Base-by-base conservation (phyloP, 2,797 vertebrate species). In the Cyclopterus lumpus region DNA sequence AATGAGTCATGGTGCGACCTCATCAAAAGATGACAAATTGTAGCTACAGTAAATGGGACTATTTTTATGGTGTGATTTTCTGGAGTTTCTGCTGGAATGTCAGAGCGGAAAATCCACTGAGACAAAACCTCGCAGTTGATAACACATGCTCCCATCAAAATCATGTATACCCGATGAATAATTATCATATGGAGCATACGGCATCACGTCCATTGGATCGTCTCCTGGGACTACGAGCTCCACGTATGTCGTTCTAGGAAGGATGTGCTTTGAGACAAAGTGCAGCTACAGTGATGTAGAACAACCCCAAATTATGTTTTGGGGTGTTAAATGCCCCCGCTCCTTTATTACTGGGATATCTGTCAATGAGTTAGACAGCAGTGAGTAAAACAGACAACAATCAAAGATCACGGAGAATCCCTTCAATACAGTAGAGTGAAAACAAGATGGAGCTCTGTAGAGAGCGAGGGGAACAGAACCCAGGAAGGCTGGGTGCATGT, bases 401-500 rank as follows among this genome's bases (percentile, higher is more conserved):
- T 26, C 36, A 26, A 59, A 49, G 10, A 30, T 20, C n/a, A 4
- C 18, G 15, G 22, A 67, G 20, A 71, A 64, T 24, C 30, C 28
- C 26, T 64, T 6, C 24, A 57, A 40, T 65, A 26, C 14, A 20
- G 61, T 24, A 69, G 26, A 34, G 59, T 65, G 48, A 73, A 73
- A 79, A 74, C 40, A 59, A 67, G 40, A 62, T 4, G 38, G 32
- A 75, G 6, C 8, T 3, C 42, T 72, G 9, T 68, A 67, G 38
- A 26, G 28, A 78, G 53, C 5, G 0, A 49, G 14, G 24, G 34
- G 16, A 68, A 67, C 20, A 63, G 30, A 73, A 73, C 73, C 67
- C 51, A 87, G 67, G 49, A 75, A 78, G 63, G n/a, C 28, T 40
- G 62, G 62, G 95, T 95, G 91, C 96, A 96, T 62, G 93, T 95